Evolutionary conservation across 2,888 invertebrate genomes (phyloP).

Genomic region (Saturnia pavonia): DNA sequence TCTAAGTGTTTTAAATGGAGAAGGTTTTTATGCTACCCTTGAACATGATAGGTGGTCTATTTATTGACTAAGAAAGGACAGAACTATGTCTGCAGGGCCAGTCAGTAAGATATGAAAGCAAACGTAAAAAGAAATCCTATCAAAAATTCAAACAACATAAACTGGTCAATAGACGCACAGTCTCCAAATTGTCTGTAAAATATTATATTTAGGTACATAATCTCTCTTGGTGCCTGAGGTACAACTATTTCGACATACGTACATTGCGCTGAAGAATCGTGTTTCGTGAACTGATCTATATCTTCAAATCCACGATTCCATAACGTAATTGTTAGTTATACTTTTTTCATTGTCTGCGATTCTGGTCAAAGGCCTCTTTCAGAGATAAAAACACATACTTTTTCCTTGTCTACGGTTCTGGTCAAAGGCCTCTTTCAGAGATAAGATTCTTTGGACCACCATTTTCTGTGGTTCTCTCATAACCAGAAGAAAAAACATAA

Average conservation of each 20-base stretch:
- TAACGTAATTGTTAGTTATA: not conserved
- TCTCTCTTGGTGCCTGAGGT: not conserved
- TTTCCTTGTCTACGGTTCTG: not conserved
- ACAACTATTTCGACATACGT: not conserved
- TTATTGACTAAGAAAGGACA: too few relatives aligned
- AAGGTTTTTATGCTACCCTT: too few relatives aligned
- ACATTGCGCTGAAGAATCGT: not conserved
- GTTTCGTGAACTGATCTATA: not conserved
- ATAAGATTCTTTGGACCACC: too few relatives aligned
- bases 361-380: too few relatives aligned
- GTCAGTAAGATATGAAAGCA: not conserved
- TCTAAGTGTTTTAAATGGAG: too few relatives aligned
- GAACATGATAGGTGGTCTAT: too few relatives aligned
- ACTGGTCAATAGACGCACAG: not conserved
- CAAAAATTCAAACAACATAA: not conserved
- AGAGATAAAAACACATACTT: too few relatives aligned
- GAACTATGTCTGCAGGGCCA: too few relatives aligned
- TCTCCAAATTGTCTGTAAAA: slow-evolving; percentile 7
- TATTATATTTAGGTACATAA: not conserved
- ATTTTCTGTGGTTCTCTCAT: too few relatives aligned
- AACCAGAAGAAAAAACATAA: too few relatives aligned
- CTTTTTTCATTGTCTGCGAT: not conserved
- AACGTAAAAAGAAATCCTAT: not conserved
- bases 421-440: too few relatives aligned
- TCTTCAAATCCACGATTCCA: not conserved